Conservation (phyloP, 2,888 invertebrate genomes). For the Saturnia pavonia region DNA sequence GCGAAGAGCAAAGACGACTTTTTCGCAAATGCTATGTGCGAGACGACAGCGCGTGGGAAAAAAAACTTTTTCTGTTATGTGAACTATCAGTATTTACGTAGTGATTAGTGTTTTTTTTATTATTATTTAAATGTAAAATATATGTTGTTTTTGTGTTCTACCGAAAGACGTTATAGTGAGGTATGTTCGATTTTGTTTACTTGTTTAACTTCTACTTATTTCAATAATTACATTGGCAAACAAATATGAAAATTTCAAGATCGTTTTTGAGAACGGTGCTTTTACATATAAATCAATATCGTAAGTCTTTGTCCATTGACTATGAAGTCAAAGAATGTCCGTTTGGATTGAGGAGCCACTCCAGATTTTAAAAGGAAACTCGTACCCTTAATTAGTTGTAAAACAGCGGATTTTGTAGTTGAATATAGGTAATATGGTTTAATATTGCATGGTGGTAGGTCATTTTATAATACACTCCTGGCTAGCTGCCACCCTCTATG, state of each 20-base stretch:
- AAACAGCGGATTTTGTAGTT: too few species aligned
- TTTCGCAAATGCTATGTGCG: conserved; percentile 33
- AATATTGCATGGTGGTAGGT: too few species aligned
- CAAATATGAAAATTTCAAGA: neutral
- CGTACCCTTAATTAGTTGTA: too few species aligned
- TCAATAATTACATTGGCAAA: neutral
- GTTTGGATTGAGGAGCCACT: too few species aligned
- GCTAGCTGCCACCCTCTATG: too few species aligned
- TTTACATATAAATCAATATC: too few species aligned
- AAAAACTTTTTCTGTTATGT: conserved; percentile 35
- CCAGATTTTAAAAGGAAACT: too few species aligned
- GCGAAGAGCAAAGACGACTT: conserved; percentile 60
- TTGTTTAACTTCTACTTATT: neutral
- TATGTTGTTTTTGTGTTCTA: conserved; percentile 44
- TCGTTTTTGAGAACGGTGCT: too few species aligned
- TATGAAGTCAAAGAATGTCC: too few species aligned
- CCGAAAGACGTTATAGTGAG: conserved; percentile 71
- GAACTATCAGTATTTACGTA: conserved; percentile 34
- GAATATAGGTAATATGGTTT: too few species aligned
- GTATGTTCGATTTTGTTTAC: conserved; percentile 38
- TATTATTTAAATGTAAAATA: conserved; percentile 29
- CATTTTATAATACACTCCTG: too few species aligned
- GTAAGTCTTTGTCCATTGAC: too few species aligned
- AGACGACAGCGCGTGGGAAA: conserved; percentile 28
- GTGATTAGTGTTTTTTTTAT: conserved; percentile 39